These are phyloP conservation scores for Psettodes erumei DNA, from an alignment of 2,113 vertebrate genomes.

Conservation along the genomic window DNA sequence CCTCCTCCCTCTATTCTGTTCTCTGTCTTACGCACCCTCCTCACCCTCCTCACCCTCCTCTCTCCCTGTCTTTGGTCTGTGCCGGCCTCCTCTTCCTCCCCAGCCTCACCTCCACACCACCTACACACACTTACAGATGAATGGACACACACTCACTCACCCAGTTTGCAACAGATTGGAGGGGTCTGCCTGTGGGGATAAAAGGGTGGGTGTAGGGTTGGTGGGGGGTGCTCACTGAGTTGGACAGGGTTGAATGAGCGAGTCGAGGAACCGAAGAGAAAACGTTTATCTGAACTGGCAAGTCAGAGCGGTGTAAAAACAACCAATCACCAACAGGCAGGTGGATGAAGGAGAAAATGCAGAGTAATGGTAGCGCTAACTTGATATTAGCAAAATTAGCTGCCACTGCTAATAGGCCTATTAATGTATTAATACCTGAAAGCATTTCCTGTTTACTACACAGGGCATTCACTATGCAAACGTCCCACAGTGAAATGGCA, in stretches of 20 bases:
- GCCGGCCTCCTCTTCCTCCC: neutral
- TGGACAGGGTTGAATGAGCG: conserved; percentile 19
- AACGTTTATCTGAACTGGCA: conserved; percentile 40
- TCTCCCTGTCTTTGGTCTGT: conserved; percentile 8
- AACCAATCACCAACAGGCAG: neutral
- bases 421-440: no score
- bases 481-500: no score
- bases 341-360: neutral
- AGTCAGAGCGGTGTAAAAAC: conserved; percentile 21
- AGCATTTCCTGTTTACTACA: no score
- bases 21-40: neutral
- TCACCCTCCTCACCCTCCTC: neutral
- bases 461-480: no score
- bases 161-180: conserved; percentile 30
- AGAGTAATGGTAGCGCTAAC: neutral
- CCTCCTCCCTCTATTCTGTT: neutral
- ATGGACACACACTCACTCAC: neutral
- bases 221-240: conserved; percentile 35
- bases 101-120: conserved; percentile 10
- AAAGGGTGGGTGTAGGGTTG: no score
- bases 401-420: neutral
- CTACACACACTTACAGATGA: conserved; percentile 21
- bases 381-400: no score
- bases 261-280: conserved; percentile 26
- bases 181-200: neutral